phyloP scores from a whole-genome alignment of 2,797 vertebrate species.

The Xiphorhynchus erythropygius region DNA sequence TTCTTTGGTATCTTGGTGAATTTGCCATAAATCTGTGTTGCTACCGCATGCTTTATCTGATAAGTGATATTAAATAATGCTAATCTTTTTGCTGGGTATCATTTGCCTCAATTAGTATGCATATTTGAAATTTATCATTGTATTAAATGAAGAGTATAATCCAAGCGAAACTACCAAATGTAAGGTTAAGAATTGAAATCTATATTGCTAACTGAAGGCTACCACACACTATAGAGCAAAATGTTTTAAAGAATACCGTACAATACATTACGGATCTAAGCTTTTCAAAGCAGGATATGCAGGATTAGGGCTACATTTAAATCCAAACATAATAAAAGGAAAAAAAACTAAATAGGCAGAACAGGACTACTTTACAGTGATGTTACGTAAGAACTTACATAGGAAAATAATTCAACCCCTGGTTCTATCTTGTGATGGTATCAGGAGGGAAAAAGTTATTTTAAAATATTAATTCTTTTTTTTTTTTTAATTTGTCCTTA shows the following conservation, averaged over 20 bases:
- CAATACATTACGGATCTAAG: constrained; percentile 6
- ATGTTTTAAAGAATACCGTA: not conserved
- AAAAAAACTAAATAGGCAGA: not conserved
- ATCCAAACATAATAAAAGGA: constrained; percentile 22
- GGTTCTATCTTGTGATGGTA: not conserved
- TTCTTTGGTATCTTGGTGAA: not conserved
- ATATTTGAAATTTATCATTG: not conserved
- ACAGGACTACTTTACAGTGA: not conserved
- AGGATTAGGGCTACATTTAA: constrained; percentile 53
- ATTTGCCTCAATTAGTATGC: not conserved
- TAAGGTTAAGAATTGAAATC: not conserved
- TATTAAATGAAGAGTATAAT: not conserved
- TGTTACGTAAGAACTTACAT: constrained; percentile 26
- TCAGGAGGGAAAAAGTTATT: not conserved
- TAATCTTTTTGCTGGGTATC: not conserved
- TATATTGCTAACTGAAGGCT: not conserved
- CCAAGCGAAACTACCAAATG: not conserved
- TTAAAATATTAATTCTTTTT: not conserved
- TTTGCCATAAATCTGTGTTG: not conserved
- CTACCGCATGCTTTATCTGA: not conserved
- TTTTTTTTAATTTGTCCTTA: not conserved
- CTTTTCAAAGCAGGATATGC: constrained; percentile 41
- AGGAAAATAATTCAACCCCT: not conserved
- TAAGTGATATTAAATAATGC: not conserved
- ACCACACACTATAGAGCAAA: not conserved